phyloP scores from a whole-genome alignment of 2,888 invertebrate genomes.

The Lasioglossum lativentre region DNA sequence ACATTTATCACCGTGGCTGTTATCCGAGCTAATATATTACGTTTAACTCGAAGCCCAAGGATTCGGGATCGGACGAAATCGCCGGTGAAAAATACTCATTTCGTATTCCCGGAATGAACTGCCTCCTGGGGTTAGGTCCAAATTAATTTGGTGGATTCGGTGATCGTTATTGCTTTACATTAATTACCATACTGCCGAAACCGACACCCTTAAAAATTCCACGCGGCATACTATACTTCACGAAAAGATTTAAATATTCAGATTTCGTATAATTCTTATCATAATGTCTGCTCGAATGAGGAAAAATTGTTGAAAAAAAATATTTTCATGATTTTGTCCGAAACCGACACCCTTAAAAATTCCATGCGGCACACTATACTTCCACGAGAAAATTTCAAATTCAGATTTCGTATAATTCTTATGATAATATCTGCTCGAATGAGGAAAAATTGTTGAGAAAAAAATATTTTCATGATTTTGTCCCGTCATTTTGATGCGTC shows the following conservation, averaged over 20 bases:
- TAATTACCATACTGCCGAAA: neutral
- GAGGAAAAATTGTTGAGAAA: too few relatives aligned
- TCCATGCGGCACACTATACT: neutral
- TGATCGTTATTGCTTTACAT: slow-evolving; percentile 5
- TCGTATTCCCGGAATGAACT: slow-evolving; percentile 36
- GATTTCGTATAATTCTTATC: too few relatives aligned
- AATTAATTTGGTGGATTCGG: slow-evolving; percentile 38
- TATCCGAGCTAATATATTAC: slow-evolving; percentile 46
- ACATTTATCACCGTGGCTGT: slow-evolving; percentile 45
- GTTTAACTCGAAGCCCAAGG: slow-evolving; percentile 41
- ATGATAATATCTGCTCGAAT: too few relatives aligned
- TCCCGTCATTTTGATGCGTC: neutral
- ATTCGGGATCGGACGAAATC: slow-evolving; percentile 33
- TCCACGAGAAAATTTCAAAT: neutral
- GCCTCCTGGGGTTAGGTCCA: neutral
- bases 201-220: neutral
- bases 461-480: too few relatives aligned
- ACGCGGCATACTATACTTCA: neutral
- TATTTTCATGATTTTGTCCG: neutral
- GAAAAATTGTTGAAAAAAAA: too few relatives aligned
- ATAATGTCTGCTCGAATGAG: too few relatives aligned
- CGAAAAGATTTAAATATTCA: neutral
- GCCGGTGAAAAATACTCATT: slow-evolving; percentile 25
- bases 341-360: neutral
- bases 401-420: neutral